Conservation (phyloP, 2,888 invertebrate genomes). For the Xanthia icteritia region DNA sequence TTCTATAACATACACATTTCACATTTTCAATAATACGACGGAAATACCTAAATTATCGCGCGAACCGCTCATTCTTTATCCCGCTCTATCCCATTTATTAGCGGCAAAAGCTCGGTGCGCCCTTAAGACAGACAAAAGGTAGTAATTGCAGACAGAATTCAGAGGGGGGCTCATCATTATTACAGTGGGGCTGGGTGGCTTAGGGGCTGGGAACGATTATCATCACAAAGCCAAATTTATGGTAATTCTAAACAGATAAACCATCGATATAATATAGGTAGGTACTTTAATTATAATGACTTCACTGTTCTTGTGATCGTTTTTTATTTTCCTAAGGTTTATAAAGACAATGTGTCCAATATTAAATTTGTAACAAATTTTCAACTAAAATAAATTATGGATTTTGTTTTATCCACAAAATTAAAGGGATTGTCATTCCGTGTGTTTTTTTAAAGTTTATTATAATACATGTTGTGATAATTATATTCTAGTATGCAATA, state of each 20-base stretch:
- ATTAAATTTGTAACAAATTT: background rate
- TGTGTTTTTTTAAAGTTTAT: too few species aligned
- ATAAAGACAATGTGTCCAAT: background rate
- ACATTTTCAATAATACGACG: background rate
- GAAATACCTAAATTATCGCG: background rate
- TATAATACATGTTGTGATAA: too few species aligned
- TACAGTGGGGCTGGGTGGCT: slow-evolving; percentile 32
- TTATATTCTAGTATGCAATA: too few species aligned
- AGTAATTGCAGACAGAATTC: slow-evolving; percentile 60
- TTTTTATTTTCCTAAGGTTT: background rate
- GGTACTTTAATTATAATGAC: background rate
- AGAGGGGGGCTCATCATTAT: slow-evolving; percentile 66
- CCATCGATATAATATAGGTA: slow-evolving; percentile 12
- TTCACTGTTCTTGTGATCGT: slow-evolving; percentile 20
- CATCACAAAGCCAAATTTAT: slow-evolving; percentile 58
- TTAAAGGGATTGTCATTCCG: background rate
- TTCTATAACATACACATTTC: too few species aligned
- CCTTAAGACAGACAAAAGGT: slow-evolving; percentile 2
- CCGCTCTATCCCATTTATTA: too few species aligned
- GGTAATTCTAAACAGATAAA: slow-evolving; percentile 42
- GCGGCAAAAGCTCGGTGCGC: too few species aligned
- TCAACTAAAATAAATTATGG: background rate
- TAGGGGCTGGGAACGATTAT: slow-evolving; percentile 44
- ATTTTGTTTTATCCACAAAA: background rate
- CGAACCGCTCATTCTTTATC: background rate